Evolutionary conservation across 2,113 vertebrate genomes (phyloP), one percentile per base, ranked within the genome.

Genomic region (Salvelinus fontinalis): DNA sequence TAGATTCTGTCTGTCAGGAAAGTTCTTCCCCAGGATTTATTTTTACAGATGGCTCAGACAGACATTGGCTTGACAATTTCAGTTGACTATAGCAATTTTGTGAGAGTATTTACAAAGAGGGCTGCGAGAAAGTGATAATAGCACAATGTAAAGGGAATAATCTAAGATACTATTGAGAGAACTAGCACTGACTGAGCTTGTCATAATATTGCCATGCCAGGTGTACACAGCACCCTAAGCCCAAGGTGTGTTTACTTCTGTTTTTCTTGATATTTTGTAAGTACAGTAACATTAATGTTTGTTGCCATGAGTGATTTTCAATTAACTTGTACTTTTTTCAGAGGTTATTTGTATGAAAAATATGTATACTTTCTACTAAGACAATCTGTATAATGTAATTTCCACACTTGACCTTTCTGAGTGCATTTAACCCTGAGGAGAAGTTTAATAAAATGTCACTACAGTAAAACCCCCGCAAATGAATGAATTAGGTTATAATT

Each of bases 401-500:
- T 80, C 81, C 72, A 72, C 62, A 73, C 76, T 80, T 82, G 83
- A 89, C 82, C 84, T 90, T 87, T 88, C 73, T 51, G 66, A 85
- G 51, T 29, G 75, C 77, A 80, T 73, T 74, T 62, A 80, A 75
- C 73, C 16, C 26, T 5, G 11, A 76, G 62, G 71, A 77, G 79
- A 81, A 78, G 69, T 87, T 86, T 88, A 80, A 83, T 84, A 83
- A 59, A 26, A 83, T 87, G 90, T 89, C 86, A 73, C 78, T 89
- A 88, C 51, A 54, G 51, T 14, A 18, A 5, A 54, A 54, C 16
- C 51, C 3, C 51, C 1, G 51, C 78, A 68, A 48, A 83, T 84
- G 89, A 90, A 92, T 86, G 83, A 88, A 85, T 77, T 84, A 87
- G 90, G 84, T 83, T 81, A 76, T 90, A 80, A 88, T 89, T 91